Evolutionary conservation across 1,140 invertebrate genomes (phyloP), one percentile per base, ranked within the genome.

Genomic region (Hesperophylax magnus): DNA sequence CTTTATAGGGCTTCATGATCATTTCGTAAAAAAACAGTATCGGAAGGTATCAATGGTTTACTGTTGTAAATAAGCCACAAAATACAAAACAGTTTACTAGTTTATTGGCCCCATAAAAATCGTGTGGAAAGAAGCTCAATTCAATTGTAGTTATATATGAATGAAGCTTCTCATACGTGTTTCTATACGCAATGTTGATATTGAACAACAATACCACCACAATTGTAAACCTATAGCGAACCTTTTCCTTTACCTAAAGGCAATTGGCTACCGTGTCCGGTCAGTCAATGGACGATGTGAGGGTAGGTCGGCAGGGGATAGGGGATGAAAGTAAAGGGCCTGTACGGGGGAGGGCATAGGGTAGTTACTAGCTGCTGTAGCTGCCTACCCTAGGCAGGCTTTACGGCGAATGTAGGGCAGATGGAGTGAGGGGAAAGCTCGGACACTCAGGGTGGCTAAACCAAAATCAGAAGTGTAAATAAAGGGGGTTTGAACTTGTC

Each of bases 241-340:
- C 71, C 52, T 74, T 74, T 74, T 47, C 65, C 24, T 65, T 71
- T 74, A 31, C 71, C n/a, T 78, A 54, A 77, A 77, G 76, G 76
- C 81, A 75, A 82, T 82, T 78, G 81, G 81, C 72, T 81, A 54
- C 79, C 74, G 67, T 81, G 71, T 81, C 80, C 80, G 80, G 63
- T 24, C 63, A 47, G 39, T 82, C 61, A 82, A 82, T 82, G 81
- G 81, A 71, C 58, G 24, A 17, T 60, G n/a, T 61, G 72, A 61
- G 74, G 74, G 74, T 34, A 77, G 74, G 74, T 77, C 74, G 47
- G 74, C 74, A 61, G 74, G 31, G 15, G 15, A 27, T 54, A 18
- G 54, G 27, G 74, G 72, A 53, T 27, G 18, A 27, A 47, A 47
- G 39, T 6, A 47, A 47, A 47, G 39, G 39, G 14, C 39, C 39